Percentiles rank a stretch among this genome's conserved stretches.
Evolutionary conservation across 1,140 invertebrate species (phyloP).

Genomic region (Cydia amplana): DNA sequence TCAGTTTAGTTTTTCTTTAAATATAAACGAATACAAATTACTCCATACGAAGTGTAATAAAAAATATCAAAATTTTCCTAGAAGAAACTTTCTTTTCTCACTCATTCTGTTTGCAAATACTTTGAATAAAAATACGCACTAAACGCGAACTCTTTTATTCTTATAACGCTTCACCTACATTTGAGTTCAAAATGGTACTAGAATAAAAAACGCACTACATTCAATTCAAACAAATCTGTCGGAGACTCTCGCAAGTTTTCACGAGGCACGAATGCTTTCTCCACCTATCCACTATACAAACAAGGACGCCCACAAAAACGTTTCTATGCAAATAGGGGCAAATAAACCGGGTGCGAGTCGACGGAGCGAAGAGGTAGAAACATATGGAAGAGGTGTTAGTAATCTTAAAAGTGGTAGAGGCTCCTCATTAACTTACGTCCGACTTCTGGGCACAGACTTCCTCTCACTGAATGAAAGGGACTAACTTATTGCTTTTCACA

Average conservation of each 20-base stretch:
- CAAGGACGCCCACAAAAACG: slow-evolving; percentile 75
- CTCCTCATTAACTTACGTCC: no score
- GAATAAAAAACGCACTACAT: slow-evolving; percentile 43
- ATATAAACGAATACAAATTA: background rate
- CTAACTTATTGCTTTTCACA: no score
- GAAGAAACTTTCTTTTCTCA: background rate
- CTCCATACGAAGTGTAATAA: background rate
- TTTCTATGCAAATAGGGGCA: slow-evolving; percentile 77
- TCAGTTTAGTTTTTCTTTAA: background rate
- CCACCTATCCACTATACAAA: slow-evolving; percentile 75
- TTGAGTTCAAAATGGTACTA: slow-evolving; percentile 24
- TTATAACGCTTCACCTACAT: slow-evolving; percentile 21
- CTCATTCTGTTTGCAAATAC: slow-evolving; percentile 1
- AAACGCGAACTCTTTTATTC: slow-evolving; percentile 2
- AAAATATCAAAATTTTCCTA: background rate
- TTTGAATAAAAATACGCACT: slow-evolving; percentile 11
- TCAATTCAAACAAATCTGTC: slow-evolving; percentile 68
- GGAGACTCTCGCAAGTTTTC: slow-evolving; percentile 49
- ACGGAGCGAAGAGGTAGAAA: slow-evolving; percentile 41
- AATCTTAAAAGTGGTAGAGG: no score
- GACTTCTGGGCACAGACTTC: no score
- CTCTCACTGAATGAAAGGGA: no score
- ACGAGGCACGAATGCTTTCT: slow-evolving; percentile 59
- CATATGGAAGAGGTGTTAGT: slow-evolving; percentile 8
- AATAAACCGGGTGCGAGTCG: slow-evolving; percentile 71